A percentile compares a stretch with the other conserved stretches of the same genome.
Conservation (phyloP, 1,140 invertebrate species). For the Caenorhabditis elegans region WBcel235 BX284602.5:14751001-14751500, state of each 20-base stretch:
- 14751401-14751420: background rate
- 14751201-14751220: background rate
- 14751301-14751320: constrained; percentile 24
- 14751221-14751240: background rate
- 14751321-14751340: constrained; percentile 1
- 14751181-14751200: constrained; percentile 19
- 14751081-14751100: no score
- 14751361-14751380: background rate
- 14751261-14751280: constrained; percentile 2
- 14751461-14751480: no score
- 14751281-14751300: background rate
- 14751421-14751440: background rate
- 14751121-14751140: background rate
- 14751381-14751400: background rate
- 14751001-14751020: no score
- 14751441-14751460: no score
- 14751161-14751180: background rate
- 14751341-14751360: background rate
- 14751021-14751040: no score
- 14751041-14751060: no score
- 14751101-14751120: background rate
- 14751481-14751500: no score
- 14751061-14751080: no score
- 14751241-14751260: background rate
- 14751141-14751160: background rate